phyloP scores from a whole-genome alignment of 2,113 vertebrate species.

The Pipra filicauda region DNA sequence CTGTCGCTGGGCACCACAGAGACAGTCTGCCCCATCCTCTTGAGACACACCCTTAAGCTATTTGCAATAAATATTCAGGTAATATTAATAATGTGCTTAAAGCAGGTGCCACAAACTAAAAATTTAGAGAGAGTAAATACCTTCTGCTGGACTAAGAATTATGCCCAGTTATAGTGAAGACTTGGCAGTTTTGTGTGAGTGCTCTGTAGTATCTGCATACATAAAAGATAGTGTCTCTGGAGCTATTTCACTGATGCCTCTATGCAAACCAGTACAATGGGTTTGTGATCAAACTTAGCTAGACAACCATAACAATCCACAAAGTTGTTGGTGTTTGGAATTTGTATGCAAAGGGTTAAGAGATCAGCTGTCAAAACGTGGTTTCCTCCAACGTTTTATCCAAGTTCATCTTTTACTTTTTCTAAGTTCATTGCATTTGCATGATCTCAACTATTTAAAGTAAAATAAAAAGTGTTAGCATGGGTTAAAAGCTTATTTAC shows the following conservation, averaged over 20 bases:
- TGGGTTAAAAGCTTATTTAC: neutral
- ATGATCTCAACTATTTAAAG: neutral
- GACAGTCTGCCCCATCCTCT: neutral
- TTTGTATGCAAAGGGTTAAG: neutral
- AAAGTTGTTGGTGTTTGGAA: neutral
- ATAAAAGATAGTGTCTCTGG: neutral
- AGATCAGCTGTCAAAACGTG: neutral
- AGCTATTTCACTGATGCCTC: neutral
- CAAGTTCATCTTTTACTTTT: neutral
- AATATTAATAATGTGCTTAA: neutral
- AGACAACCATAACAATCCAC: neutral
- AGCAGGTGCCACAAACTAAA: neutral
- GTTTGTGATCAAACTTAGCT: neutral
- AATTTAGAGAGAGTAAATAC: neutral
- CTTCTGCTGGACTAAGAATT: neutral
- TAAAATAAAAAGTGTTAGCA: neutral
- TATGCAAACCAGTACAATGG: neutral
- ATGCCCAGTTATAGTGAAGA: neutral
- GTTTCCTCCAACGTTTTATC: neutral
- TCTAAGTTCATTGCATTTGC: neutral
- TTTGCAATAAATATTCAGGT: neutral
- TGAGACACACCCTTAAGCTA: neutral
- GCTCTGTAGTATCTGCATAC: fast-evolving
- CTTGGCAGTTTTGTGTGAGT: neutral
- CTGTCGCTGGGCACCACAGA: too few species aligned